Evolutionary conservation across 2,888 invertebrate species (phyloP).

Genomic region (Drosophila rubida): DNA sequence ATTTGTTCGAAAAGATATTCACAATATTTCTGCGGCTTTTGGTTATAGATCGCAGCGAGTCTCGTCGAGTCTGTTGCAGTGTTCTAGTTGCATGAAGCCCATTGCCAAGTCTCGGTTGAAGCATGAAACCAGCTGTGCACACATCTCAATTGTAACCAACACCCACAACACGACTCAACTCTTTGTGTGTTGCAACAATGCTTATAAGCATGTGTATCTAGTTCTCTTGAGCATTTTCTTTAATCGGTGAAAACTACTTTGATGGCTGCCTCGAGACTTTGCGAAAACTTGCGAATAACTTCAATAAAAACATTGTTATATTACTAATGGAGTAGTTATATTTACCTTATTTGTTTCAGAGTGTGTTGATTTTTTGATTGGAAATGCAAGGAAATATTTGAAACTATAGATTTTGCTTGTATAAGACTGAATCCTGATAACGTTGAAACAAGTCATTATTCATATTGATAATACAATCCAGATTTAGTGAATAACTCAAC

Average conservation of each 20-base stretch:
- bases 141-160: slow-evolving; percentile 18
- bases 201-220: neutral
- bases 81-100: slow-evolving; percentile 22
- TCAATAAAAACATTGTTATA: slow-evolving; percentile 5
- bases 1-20: slow-evolving; percentile 23
- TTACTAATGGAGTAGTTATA: neutral
- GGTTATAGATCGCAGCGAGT: neutral
- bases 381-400: slow-evolving; percentile 1
- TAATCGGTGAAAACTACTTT: slow-evolving; percentile 5
- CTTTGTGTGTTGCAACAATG: slow-evolving; percentile 9
- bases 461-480: no score
- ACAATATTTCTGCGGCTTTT: slow-evolving; percentile 16
- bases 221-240: neutral
- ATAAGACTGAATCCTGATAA: neutral
- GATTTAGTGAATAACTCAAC: no score
- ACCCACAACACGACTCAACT: neutral
- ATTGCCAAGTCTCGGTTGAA: slow-evolving; percentile 10
- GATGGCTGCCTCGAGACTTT: neutral
- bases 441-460: no score
- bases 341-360: slow-evolving; percentile 15
- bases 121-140: slow-evolving; percentile 22
- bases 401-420: neutral
- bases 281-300: slow-evolving; percentile 6
- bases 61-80: neutral
- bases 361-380: slow-evolving; percentile 1